phyloP scores from a whole-genome alignment of 2,888 invertebrate species.

The Eudasyphora cyanicolor region DNA sequence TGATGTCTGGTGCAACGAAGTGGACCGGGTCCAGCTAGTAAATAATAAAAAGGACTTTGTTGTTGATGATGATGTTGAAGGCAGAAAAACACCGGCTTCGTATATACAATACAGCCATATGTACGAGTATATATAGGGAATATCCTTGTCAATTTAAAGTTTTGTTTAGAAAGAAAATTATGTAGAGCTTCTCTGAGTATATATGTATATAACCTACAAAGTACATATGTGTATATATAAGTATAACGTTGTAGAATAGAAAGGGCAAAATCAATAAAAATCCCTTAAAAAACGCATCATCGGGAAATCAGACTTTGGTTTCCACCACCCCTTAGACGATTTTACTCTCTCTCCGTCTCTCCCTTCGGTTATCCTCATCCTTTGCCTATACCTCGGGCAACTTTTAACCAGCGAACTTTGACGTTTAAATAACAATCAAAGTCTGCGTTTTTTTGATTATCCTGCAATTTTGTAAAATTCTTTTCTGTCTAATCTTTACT shows the following conservation, averaged over 20 bases:
- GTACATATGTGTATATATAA: background rate
- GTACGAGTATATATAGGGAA: background rate
- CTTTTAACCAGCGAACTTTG: background rate
- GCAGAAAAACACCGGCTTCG: slow-evolving; percentile 54
- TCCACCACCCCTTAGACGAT: background rate
- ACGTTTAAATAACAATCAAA: slow-evolving; percentile 9
- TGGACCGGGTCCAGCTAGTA: too few relatives aligned
- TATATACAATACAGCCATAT: slow-evolving; percentile 17
- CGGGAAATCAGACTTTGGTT: background rate
- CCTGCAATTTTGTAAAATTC: slow-evolving; percentile 6
- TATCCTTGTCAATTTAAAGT: slow-evolving; percentile 43
- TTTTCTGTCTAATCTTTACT: slow-evolving; percentile 12
- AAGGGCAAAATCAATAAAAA: slow-evolving; percentile 10
- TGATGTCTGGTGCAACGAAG: too few relatives aligned
- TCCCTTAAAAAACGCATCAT: background rate
- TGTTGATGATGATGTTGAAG: background rate
- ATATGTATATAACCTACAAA: too few relatives aligned
- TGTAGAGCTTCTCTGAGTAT: background rate
- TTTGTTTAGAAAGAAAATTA: slow-evolving; percentile 29
- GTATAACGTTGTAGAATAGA: background rate
- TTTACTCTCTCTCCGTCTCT: background rate
- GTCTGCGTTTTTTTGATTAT: slow-evolving; percentile 23
- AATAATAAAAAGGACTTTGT: slow-evolving; percentile 41
- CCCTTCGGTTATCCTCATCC: too few relatives aligned
- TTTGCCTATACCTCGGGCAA: too few relatives aligned